These are phyloP conservation scores for Cerceris rybyensis DNA, from an alignment of 2,888 invertebrate genomes.

Conservation along the genomic window DNA sequence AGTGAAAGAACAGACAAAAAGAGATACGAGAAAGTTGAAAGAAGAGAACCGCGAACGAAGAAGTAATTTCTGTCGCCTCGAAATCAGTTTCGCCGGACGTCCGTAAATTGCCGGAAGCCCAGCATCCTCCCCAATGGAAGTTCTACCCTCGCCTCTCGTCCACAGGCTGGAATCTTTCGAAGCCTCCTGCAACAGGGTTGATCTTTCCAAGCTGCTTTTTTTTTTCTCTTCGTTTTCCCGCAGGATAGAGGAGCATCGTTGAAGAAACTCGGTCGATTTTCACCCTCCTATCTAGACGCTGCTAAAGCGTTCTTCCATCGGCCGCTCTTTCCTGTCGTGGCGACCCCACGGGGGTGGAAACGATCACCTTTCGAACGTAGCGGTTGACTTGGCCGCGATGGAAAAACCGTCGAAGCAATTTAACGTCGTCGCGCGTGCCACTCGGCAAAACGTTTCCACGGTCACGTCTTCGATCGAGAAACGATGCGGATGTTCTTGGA, in stretches of 20 bases:
- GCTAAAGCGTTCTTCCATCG: slow-evolving; percentile 1
- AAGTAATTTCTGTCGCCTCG: slow-evolving; percentile 72
- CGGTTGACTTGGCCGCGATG: not conserved
- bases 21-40: not conserved
- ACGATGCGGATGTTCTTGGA: slow-evolving; percentile 27
- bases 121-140: slow-evolving; percentile 37
- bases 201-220: slow-evolving; percentile 31
- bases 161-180: not conserved
- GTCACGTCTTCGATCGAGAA: slow-evolving; percentile 53
- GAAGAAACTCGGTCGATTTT: slow-evolving; percentile 27
- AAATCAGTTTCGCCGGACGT: slow-evolving; percentile 74
- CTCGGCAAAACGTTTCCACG: not conserved
- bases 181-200: slow-evolving; percentile 16
- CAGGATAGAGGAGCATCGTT: slow-evolving; percentile 12
- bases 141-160: slow-evolving; percentile 31
- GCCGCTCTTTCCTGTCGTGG: not conserved
- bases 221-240: not conserved
- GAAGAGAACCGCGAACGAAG: slow-evolving; percentile 46
- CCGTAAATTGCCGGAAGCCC: slow-evolving; percentile 72
- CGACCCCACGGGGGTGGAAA: not conserved
- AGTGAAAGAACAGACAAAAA: slow-evolving; percentile 1
- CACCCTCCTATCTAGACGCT: not conserved
- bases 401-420: slow-evolving; percentile 57
- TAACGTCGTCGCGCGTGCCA: slow-evolving; percentile 31
- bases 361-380: not conserved